Evolutionary conservation across 2,888 invertebrate genomes (phyloP), one percentile per base, ranked within the genome.

Genomic region (Calliopum simillimum): DNA sequence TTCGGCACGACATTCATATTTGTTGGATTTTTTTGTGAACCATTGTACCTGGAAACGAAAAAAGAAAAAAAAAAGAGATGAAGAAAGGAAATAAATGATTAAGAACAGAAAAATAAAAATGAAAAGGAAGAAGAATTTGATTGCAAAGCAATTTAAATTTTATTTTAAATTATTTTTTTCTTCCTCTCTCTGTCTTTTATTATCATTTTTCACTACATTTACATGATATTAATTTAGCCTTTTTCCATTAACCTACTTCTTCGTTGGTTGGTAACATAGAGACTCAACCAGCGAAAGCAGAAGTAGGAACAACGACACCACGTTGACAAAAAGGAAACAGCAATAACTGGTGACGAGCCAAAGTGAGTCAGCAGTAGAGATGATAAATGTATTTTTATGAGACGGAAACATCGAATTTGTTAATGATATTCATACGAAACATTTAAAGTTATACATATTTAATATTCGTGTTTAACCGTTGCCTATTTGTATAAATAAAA

Each of bases 1-100:
- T 91, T 89, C 77, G 85, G 84, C 77, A 86, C 79, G 59, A 81
- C 76, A 41, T 70, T 74, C 25, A 51, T 25, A 56, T 55, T 66
- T 55, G 21, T 46, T 25, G 63, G 55, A 47, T 44, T 11, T n/a
- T n/a, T n/a, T 25, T 73, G 72, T 49, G 79, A 80, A 70, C 77
- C 80, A 73, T 83, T 85, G 73, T 78, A 78, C 71, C 82, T 83
- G 79, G 33, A 76, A 59, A 14, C 14, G 19, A 44, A 12, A 8
- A 33, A 33, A 8, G 33, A 33, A 6, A 25, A 59, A 55, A 62
- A 41, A 33, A 62, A 53, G 41, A 65, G 12, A 21, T 25, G 21
- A 65, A 44, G 23, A 53, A 69, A 61, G 8, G 25, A 62, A 44
- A 61, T 21, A 25, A 41, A n/a, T n/a, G n/a, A n/a, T n/a, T 61